phyloP scores from a whole-genome alignment of 1,140 invertebrate species.

The Leptinotarsa texana region DNA sequence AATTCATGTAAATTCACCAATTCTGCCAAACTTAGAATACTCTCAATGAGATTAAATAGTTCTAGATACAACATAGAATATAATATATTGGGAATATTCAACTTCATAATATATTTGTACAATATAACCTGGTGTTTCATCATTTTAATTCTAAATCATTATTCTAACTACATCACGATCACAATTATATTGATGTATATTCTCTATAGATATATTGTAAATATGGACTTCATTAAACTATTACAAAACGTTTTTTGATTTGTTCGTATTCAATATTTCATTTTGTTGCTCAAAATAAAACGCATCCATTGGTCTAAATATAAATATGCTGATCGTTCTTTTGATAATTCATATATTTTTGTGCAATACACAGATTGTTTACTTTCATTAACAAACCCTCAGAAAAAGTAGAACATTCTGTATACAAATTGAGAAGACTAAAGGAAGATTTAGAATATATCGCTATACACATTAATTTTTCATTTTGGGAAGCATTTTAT shows the following conservation, averaged over 20 bases:
- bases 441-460: conserved; percentile 52
- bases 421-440: conserved; percentile 17
- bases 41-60: conserved; percentile 12
- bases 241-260: conserved; percentile 21
- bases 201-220: conserved; percentile 33
- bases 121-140: conserved; percentile 53
- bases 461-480: conserved; percentile 38
- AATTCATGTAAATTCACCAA: neutral
- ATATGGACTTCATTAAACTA: conserved; percentile 39
- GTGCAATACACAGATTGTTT: neutral
- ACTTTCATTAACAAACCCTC: neutral
- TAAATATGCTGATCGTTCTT: neutral
- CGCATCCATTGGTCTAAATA: conserved; percentile 6
- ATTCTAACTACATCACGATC: conserved; percentile 46
- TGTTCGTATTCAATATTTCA: neutral
- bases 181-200: conserved; percentile 39
- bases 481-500: conserved; percentile 43
- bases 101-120: conserved; percentile 51
- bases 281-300: conserved; percentile 15
- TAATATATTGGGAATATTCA: conserved; percentile 47
- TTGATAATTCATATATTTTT: conserved; percentile 4
- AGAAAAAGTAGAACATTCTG: neutral
- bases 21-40: conserved; percentile 1
- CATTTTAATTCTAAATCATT: conserved; percentile 39
- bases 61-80: conserved; percentile 49